Conservation (phyloP, 2,113 vertebrate genomes). For the Scortum barcoo region DNA sequence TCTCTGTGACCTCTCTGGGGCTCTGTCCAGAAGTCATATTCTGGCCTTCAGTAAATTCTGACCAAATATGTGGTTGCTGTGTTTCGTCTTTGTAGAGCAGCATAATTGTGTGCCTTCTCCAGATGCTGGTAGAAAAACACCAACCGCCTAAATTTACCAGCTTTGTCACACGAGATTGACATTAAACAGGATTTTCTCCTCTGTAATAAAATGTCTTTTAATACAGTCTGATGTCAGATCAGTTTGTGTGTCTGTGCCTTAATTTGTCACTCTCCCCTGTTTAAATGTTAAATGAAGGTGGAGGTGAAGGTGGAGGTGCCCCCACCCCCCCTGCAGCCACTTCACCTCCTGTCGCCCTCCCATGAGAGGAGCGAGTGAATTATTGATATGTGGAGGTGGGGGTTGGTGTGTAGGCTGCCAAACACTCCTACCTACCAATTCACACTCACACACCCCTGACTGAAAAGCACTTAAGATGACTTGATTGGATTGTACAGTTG, state of each 20-base stretch:
- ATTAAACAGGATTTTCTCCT: neutral
- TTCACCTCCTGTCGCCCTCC: conserved; percentile 27
- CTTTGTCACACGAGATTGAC: neutral
- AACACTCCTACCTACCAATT: neutral
- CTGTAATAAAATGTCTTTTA: neutral
- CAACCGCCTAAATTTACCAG: neutral
- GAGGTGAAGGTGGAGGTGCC: neutral
- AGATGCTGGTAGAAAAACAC: neutral
- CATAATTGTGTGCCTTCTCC: neutral
- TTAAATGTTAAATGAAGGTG: conserved; percentile 13
- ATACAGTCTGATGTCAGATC: neutral
- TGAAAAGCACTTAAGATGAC: conserved; percentile 67
- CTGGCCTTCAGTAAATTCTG: neutral
- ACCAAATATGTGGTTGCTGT: neutral
- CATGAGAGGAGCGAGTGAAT: conserved; percentile 36
- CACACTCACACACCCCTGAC: neutral
- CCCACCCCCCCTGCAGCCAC: neutral
- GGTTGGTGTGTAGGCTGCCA: neutral
- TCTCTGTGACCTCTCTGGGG: too few species aligned
- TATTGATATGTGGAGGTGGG: conserved; percentile 49
- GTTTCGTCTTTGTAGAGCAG: neutral
- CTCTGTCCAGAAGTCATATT: neutral
- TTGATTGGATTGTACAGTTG: conserved; percentile 56
- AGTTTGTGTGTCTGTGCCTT: neutral
- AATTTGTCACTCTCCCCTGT: neutral